Base-by-base conservation (phyloP, 1,140 invertebrate species). In the Heliconius himera region DNA sequence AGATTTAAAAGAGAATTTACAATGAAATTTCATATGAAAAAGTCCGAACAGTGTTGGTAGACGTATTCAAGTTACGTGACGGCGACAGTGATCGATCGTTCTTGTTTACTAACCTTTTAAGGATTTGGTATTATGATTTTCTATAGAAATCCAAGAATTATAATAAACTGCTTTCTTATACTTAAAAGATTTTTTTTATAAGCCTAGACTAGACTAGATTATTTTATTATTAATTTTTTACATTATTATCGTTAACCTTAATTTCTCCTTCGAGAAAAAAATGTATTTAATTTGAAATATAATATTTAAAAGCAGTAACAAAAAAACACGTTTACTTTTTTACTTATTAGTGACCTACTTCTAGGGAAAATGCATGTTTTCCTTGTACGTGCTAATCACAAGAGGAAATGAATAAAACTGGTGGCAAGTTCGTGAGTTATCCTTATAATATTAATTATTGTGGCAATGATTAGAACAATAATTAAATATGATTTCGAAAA, bases 101-200 rank as follows among this genome's bases (percentile, higher is more conserved):
- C 22, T 66, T 66, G 56, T 66, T 66, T 66, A 66, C 56, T 66
- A 66, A 66, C 56, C 56, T 66, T 66, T 66, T 66, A 66, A 66
- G 56, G 56, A 66, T 66, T 66, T 66, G 29, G 22, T 66, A 16
- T 66, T 66, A 66, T 26, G 56, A 66, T 26, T 66, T 66, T 66
- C 22, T 22, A 56, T 22, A 56, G 54, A 56, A 56, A 56, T 56
- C 1, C n/a, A 9, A 20, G 8, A 22, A 8, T 36, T 56, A 26
- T 56, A 22, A 56, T 56, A 56, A 56, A 56, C 54, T 56, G n/a
- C 20, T 56, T 22, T 56, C n/a, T n/a, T 56, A 56, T 56, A 5
- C 49, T 56, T 22, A 56, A 9, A 56, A 56, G 5, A 56, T 66
- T 29, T 66, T 46, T 46, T 46, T 46, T 46, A 46, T 16, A 13